Base-by-base conservation (phyloP, 2,888 invertebrate genomes). In the Drosophila antonietae region DNA sequence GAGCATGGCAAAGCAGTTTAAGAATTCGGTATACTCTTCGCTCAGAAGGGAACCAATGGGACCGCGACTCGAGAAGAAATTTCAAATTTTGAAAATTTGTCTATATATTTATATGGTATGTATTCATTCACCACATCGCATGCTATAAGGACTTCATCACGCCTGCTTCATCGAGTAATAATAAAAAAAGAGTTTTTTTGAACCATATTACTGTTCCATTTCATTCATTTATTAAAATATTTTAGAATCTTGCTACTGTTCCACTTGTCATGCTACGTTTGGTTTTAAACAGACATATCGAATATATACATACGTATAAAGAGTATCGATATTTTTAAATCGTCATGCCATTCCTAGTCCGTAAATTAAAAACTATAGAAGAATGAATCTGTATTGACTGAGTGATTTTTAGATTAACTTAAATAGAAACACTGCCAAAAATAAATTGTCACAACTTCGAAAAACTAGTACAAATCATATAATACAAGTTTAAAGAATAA, bases 371-470 rank as follows among this genome's bases (percentile, higher is more conserved):
- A 67, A 47, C 37, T 44, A 60, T 60, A 49, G 39, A 51, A 63
- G 57, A 66, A 51, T 75, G 59, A 57, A 59, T 75, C 67, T 75
- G 59, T 66, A 65, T 70, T 71, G 66, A 75, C 53, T 59, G 60
- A 67, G 72, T 75, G 44, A 58, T 61, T 76, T 75, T 73, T 63
- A 65, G 53, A 55, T 70, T 44, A 59, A 47, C 46, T 41, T n/a
- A 55, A 51, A 67, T 44, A 20, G 31, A 65, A 76, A 57, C 74
- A 70, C 65, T 78, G 70, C 70, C 74, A 52, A 52, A 73, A 65
- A 62, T 53, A 37, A 65, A 69, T 62, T 74, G 52, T 58, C 63
- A 65, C 69, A 63, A 65, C 58, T 62, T 46, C 18, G 47, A 43
- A 63, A 63, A 63, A 56, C 41, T 69, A 73, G 70, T 78, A 72